Base-by-base conservation (phyloP, 2,113 vertebrate species). In the Numenius arquata region DNA sequence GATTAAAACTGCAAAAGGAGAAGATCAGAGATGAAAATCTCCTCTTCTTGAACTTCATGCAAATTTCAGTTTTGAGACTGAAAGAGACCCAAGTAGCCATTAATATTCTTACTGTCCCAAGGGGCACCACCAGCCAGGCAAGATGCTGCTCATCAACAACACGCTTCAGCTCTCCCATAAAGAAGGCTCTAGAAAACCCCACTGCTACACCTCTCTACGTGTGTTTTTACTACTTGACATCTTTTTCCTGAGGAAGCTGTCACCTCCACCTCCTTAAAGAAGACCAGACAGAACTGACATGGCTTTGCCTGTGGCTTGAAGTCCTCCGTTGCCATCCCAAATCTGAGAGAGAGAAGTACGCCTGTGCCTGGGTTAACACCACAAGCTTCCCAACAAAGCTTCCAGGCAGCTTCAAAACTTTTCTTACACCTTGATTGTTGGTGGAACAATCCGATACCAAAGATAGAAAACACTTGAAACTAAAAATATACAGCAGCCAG, bases 401-500 rank as follows among this genome's bases (percentile, higher is more conserved):
- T 96, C 55, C 53, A 70, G 58, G 50, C 62, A 92, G 52, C 20
- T 75, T 85, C 45, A 82, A 50, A 76, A 47, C 36, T 45, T 87
- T 79, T 43, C 40, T 89, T 65, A 23, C 8, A 45, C 27, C 7
- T 61, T 71, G 62, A 79, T 40, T 87, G 40, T 56, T 70, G n/a
- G 29, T 90, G 74, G 73, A 85, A 92, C 55, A 89, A 75, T 53
- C 23, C 1, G 4, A 58, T 45, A 82, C 50, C 81, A 91, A 92
- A 95, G 40, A 92, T 27, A 93, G 84, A 50, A 95, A 91, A 73
- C 2, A 4, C 30, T 73, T 85, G 53, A 75, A 85, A 62, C 62
- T 79, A 85, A 88, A 95, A 91, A 92, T 89, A 83, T 14, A 55
- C 41, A 91, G 58, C 55, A 91, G 78, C 20, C 58, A 70, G n/a